Percentiles rank a stretch among this genome's conserved stretches.
Evolutionary conservation across 2,113 vertebrate genomes (phyloP).

Genomic region (Megaceryle maxima): DNA sequence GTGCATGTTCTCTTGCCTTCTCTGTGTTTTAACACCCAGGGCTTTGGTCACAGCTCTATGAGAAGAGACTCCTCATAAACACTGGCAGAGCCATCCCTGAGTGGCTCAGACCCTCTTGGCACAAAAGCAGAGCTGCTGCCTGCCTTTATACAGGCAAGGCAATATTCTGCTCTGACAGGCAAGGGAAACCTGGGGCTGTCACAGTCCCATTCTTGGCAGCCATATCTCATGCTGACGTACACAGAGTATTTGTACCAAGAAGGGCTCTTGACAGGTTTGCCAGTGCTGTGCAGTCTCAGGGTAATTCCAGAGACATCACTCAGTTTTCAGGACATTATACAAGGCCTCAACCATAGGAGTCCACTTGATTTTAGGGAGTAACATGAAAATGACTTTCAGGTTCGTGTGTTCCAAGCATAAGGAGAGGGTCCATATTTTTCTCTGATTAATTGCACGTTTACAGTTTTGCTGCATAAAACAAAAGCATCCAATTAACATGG

Average conservation of each 20-base stretch:
- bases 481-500: constrained; percentile 34
- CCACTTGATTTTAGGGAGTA: neutral
- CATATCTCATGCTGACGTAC: neutral
- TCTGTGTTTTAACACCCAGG: neutral
- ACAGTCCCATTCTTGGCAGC: neutral
- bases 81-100: neutral
- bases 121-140: neutral
- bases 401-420: neutral
- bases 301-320: neutral
- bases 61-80: neutral
- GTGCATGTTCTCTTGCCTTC: neutral
- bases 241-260: neutral
- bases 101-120: neutral
- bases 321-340: neutral
- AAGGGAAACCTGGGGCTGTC: neutral
- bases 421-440: neutral
- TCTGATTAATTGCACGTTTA: constrained; percentile 51
- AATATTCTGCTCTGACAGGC: neutral
- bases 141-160: neutral
- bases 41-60: neutral
- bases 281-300: neutral
- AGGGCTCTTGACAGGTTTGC: neutral
- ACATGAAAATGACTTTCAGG: neutral
- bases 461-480: constrained; percentile 36
- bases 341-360: neutral